Base-by-base conservation (phyloP, 2,888 invertebrate species). In the Microchrysa polita region DNA sequence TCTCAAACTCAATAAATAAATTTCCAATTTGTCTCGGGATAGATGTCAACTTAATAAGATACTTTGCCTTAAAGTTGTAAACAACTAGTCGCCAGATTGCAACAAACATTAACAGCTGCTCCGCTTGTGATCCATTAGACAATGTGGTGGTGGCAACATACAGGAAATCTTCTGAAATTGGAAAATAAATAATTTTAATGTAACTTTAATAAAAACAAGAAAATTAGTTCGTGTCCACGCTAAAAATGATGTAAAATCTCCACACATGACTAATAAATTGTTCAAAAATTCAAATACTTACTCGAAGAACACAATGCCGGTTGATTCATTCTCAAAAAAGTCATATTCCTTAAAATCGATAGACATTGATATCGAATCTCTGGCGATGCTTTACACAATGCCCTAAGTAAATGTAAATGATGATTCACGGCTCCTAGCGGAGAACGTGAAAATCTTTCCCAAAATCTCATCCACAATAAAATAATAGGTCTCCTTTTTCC, bases 381-480 rank as follows among this genome's bases (percentile, higher is more conserved):
- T 4, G 76, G 52, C 67, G 44, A 74, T 5, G 77, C 20, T 80
- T 81, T 10, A 77, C 1, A 80, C 73, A 23, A 77, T 76, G n/a
- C n/a, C 27, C 83, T 78, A 1, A 84, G 78, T 0, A 80, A 77
- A 7, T 77, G 78, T 57, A 83, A 71, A 73, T 84, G 80, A 16
- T 81, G 81, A 14, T 78, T 72, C 12, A 77, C 77, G 5, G 79
- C 80, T 9, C 84, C 82, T 20, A 82, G 81, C 10, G 80, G 79
- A 75, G 84, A 82, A 7, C 83, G 79, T 1, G 85, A 82, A 76
- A 79, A 83, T 12, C 82, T 73, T 74, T 83, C 83, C 82, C 83
- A 85, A 74, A 84, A 83, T 9, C 78, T 63, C 0, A 85, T 77
- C 84, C 84, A 85, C 9, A 77, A 73, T 1, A 78, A 72, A 12